Evolutionary conservation across 2,113 vertebrate species (phyloP), one percentile per base, ranked within the genome.

Genomic region (Bombycilla garrulus): DNA sequence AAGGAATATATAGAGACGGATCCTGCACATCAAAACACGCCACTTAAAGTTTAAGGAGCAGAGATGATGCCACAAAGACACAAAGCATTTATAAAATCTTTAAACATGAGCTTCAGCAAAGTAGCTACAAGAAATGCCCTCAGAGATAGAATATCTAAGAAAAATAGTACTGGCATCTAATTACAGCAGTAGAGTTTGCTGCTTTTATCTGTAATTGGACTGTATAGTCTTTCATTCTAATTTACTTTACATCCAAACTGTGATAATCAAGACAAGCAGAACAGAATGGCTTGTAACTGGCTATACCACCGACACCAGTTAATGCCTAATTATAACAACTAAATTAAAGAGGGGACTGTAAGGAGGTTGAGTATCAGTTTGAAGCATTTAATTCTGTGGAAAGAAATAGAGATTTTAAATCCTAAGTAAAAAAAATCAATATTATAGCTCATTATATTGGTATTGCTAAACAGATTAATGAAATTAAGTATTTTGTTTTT

Each of bases 221-320:
- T 98, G 99, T 99, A 99, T 99, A 99, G 98, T 98, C 99, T 99
- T 99, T 99, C 99, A 99, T 99, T 99, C 99, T 99, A 99, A 99
- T 99, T 99, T 99, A 99, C 99, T 99, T 99, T 99, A 99, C 98
- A 98, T 98, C 99, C 99, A 99, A 99, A 99, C 98, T 98, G 98
- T 98, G 99, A 99, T 99, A 99, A 99, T 99, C 99, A 99, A 99
- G 99, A 99, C 99, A 99, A 99, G 99, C 99, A 99, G 99, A 99
- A 99, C 98, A 99, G 99, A 99, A 98, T 98, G 99, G 98, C 98
- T 99, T 99, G 99, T 99, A 99, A 99, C 99, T 98, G 98, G 99
- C 99, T 98, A 98, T 98, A 98, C 98, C 98, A 98, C 98, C 99
- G 98, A 99, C 99, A 99, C 98, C 99, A 99, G 99, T 99, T 99